phyloP scores from a whole-genome alignment of 1,140 invertebrate species.

The Leptinotarsa defecta region DNA sequence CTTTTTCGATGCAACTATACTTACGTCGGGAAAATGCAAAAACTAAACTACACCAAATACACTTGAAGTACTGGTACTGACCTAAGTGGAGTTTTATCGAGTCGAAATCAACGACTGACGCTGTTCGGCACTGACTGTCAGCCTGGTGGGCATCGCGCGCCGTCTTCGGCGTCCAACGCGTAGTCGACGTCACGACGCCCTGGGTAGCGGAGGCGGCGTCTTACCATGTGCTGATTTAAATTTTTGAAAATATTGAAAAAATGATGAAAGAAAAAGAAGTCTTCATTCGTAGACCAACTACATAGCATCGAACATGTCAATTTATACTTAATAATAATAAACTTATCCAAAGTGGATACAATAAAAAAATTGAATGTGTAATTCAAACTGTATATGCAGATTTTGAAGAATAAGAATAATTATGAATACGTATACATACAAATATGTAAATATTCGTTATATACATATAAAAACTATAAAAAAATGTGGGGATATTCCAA shows the following conservation, averaged over 20 bases:
- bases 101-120: constrained; percentile 51
- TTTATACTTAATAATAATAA: too few relatives aligned
- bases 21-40: neutral
- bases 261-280: too few relatives aligned
- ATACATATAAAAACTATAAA: neutral
- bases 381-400: too few relatives aligned
- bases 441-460: neutral
- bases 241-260: too few relatives aligned
- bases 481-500: too few relatives aligned
- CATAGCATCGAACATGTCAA: too few relatives aligned
- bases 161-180: constrained; percentile 34
- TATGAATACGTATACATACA: neutral
- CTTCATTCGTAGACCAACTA: too few relatives aligned
- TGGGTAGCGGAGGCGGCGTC: constrained; percentile 15
- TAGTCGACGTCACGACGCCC: constrained; percentile 26
- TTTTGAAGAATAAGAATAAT: neutral
- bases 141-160: constrained; percentile 36
- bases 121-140: constrained; percentile 51
- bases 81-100: constrained; percentile 50
- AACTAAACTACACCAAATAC: neutral
- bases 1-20: constrained; percentile 4
- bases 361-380: too few relatives aligned
- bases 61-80: constrained; percentile 40
- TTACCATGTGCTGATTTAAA: constrained; percentile 3
- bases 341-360: too few relatives aligned